Evolutionary conservation across 2,888 invertebrate species (phyloP), one percentile per base, ranked within the genome.

Genomic region (Odontocolon sp.): DNA sequence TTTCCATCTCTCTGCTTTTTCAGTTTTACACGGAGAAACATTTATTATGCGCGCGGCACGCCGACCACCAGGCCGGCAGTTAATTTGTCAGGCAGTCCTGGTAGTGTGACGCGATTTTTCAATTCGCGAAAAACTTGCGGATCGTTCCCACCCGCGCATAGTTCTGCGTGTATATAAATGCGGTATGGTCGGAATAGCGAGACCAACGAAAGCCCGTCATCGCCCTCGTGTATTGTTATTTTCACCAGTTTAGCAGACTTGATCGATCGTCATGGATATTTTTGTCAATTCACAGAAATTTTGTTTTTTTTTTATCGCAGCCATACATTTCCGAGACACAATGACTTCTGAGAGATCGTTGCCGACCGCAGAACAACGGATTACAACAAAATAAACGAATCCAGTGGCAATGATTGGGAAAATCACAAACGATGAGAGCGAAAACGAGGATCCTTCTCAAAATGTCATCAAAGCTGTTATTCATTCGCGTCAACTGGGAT

Each of bases 11-110:
- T 50, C 50, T 18, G 33, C 31, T 36, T 63, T 42, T 31, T n/a
- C 77, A 69, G 45, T 64, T 79, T 72, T 72, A 79, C 74, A 70
- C 59, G 76, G 42, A 16, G 70, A 54, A 80, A 72, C 78, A 80
- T 81, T 81, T 80, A 78, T 81, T 77, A 80, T 74, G 61, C 28
- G 50, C 33, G 63, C 72, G 52, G 68, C 72, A 59, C 68, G 72
- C 56, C 63, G 69, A 64, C 57, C 72, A 68, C 72, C 72, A 59
- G 69, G 18, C 68, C 54, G 71, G 63, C 69, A 59, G 77, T 77
- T 69, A 72, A 77, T 77, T 77, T 77, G 72, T 77, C 72, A 77
- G 45, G 9, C 23, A 21, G 57, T 16, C 38, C 54, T 14, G 59
- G 38, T 72, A 36, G 68, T 50, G 68, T 63, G 68, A 72, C 57